phyloP scores from a whole-genome alignment of 2,888 invertebrate species.

The Trachelus tabidus region DNA sequence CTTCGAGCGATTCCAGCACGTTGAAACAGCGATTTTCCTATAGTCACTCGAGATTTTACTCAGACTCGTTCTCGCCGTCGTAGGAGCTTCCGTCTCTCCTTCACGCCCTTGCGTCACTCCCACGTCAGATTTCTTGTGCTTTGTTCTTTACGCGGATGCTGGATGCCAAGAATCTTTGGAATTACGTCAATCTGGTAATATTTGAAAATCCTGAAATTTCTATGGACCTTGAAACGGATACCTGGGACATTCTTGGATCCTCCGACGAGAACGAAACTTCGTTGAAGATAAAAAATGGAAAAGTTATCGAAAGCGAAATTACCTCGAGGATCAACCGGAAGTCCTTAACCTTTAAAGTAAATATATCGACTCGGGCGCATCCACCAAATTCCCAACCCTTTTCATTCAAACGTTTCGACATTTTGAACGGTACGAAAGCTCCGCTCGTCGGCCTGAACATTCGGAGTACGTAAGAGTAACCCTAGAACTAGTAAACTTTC shows the following conservation, averaged over 20 bases:
- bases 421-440: conserved; percentile 43
- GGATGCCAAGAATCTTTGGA: not conserved
- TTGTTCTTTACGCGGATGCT: not conserved
- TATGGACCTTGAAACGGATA: not conserved
- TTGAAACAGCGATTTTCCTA: not conserved
- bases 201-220: not conserved
- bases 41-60: not conserved
- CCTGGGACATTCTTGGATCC: not conserved
- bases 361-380: conserved; percentile 8
- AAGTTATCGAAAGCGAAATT: not conserved
- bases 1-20: not conserved
- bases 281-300: not conserved
- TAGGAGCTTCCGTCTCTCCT: not conserved
- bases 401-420: conserved; percentile 49
- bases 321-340: not conserved
- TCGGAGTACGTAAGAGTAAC: conserved; percentile 28
- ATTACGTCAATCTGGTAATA: not conserved
- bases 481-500: conserved; percentile 52
- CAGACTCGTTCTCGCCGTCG: not conserved
- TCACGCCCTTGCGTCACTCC: not conserved
- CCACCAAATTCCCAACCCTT: conserved; percentile 34
- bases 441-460: not conserved
- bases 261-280: not conserved
- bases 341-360: not conserved
- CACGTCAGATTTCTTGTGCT: not conserved